Percentiles rank a stretch among this genome's conserved stretches.
Evolutionary conservation across 2,797 vertebrate genomes (phyloP).

Genomic region (Cossypha niveicapilla): DNA sequence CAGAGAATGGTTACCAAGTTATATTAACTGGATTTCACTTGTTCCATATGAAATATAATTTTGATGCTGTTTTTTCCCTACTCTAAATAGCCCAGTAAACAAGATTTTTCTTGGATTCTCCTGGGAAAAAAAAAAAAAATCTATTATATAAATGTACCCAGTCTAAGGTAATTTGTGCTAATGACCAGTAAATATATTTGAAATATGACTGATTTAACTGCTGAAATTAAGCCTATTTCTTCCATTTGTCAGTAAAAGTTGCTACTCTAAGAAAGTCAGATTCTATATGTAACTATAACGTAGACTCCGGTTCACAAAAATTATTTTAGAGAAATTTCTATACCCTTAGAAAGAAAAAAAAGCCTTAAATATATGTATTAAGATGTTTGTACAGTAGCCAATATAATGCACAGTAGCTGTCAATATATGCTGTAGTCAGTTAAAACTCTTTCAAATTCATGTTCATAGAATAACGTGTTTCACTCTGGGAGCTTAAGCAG

Average conservation of each 20-base stretch:
- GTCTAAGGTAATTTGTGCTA: constrained; percentile 46
- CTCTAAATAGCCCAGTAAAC: constrained; percentile 30
- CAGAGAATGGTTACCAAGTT: not conserved
- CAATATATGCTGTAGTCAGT: not conserved
- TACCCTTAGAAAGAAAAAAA: constrained; percentile 15
- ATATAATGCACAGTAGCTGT: not conserved
- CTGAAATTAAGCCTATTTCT: constrained; percentile 60
- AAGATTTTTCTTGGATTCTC: constrained; percentile 50
- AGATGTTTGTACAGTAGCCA: not conserved
- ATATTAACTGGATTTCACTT: constrained; percentile 46
- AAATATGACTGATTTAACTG: constrained; percentile 57
- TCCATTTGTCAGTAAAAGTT: constrained; percentile 55
- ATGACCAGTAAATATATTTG: constrained; percentile 43
- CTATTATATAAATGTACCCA: constrained; percentile 52
- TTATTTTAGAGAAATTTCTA: constrained; percentile 57
- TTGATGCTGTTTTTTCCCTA: constrained; percentile 31
- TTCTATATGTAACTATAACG: constrained; percentile 7
- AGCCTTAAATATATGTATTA: not conserved
- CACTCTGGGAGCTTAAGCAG: not conserved
- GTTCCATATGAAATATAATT: constrained; percentile 15
- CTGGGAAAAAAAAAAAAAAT: constrained; percentile 59
- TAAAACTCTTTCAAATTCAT: not conserved
- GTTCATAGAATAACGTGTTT: not conserved
- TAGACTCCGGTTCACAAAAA: constrained; percentile 33
- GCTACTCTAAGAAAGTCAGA: constrained; percentile 37